Evolutionary conservation across 2,797 vertebrate genomes (phyloP).

Genomic region (Propithecus perrieri): DNA sequence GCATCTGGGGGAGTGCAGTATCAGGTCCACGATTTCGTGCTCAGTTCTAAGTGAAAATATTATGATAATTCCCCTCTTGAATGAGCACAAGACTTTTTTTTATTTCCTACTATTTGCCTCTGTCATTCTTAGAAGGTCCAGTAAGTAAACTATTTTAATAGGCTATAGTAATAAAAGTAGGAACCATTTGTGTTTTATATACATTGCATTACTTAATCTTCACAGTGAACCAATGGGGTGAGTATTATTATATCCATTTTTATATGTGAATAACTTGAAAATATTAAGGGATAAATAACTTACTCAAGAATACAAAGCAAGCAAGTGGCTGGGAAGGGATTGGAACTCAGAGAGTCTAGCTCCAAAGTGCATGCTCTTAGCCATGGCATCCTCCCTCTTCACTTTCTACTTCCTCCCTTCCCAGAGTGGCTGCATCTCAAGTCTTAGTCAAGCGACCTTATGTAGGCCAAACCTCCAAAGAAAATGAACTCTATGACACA

Average conservation of each 20-base stretch:
- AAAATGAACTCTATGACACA: background rate
- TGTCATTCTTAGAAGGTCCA: background rate
- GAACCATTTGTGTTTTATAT: slow-evolving; percentile 15
- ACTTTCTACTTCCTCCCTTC: background rate
- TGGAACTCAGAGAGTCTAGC: background rate
- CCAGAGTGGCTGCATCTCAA: background rate
- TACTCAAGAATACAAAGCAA: background rate
- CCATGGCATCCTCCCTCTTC: background rate
- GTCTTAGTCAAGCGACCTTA: background rate
- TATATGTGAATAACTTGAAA: slow-evolving; percentile 23
- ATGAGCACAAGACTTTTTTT: background rate
- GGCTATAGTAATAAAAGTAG: slow-evolving; percentile 20
- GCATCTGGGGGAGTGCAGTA: too few relatives aligned
- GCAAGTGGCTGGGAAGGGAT: background rate
- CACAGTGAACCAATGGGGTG: background rate
- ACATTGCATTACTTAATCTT: slow-evolving; percentile 32
- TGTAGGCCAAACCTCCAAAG: background rate
- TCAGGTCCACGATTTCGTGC: background rate
- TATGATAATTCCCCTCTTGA: background rate
- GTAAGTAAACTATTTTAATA: slow-evolving; percentile 55
- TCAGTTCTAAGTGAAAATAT: background rate
- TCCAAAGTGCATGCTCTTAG: background rate
- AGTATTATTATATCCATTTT: slow-evolving; percentile 33
- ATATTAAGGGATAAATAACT: slow-evolving; percentile 20
- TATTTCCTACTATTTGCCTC: background rate